Percentiles rank a stretch among this genome's conserved stretches.
These are phyloP conservation scores for Stenotaenia linearis DNA, from an alignment of 2,888 invertebrate genomes.

Conservation along the genomic window DNA sequence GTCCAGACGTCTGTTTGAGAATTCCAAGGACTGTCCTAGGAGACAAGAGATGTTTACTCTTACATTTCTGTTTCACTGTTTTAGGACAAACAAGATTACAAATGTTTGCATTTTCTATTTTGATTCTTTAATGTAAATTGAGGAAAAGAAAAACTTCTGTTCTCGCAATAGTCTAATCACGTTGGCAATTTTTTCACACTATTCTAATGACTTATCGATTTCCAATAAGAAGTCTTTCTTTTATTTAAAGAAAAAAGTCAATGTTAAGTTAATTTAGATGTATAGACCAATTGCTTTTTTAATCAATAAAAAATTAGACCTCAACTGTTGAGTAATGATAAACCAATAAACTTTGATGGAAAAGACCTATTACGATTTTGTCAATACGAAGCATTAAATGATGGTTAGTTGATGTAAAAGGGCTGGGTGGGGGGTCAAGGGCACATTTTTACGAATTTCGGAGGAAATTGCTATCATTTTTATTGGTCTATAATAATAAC, in stretches of 20 bases:
- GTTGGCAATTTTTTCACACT: not conserved
- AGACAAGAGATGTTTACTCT: conserved; percentile 1
- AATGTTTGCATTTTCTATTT: not conserved
- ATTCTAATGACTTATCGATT: not conserved
- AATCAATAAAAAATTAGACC: not conserved
- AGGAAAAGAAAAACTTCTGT: not conserved
- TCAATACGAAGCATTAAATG: no score
- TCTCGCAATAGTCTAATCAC: not conserved
- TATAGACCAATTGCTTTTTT: not conserved
- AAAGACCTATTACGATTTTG: no score
- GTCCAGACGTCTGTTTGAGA: conserved; percentile 2
- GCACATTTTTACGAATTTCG: no score
- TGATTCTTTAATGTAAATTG: not conserved
- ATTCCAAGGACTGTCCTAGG: not conserved
- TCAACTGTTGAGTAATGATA: not conserved
- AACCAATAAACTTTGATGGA: not conserved
- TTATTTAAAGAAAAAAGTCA: not conserved
- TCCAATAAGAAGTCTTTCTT: not conserved
- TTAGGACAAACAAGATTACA: not conserved
- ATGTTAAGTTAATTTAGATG: not conserved
- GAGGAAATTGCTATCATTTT: not conserved
- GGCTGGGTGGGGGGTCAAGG: no score
- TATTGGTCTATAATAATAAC: not conserved
- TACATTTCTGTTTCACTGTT: not conserved
- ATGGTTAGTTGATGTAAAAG: no score